Base-by-base conservation (phyloP, 2,888 invertebrate species). In the Mythimna lalbum region DNA sequence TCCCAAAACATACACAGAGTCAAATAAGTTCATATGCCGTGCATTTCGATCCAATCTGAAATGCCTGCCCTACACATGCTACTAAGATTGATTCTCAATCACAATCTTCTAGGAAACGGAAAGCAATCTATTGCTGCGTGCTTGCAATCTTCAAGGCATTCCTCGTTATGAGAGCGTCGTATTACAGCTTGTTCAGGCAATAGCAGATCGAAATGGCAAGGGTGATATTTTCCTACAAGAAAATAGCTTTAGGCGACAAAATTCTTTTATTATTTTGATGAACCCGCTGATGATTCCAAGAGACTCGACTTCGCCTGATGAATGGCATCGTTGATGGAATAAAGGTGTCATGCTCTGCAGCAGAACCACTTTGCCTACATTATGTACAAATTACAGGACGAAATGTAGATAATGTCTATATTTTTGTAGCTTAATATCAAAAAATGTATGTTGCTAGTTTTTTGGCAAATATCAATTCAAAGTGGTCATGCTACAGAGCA, bases 51-150 rank as follows among this genome's bases (percentile, higher is more conserved):
- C n/a, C 17, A 62, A 56, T 62, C 23, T 23, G 53, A 62, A 63
- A 52, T 66, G 50, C 53, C 33, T 76, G 43, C 36, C 53, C 27
- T 27, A 63, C 57, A 74, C 39, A 62, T 77, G 62, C 36, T 59
- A 56, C 57, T 55, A 52, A 50, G 62, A 68, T 76, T 68, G 64
- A 79, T 68, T 79, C 79, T 68, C 79, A 67, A 76, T 79, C 72
- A 59, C 31, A 78, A 60, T 60, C 55, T 69, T 60, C 56, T 60
- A 72, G 59, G 67, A 55, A 68, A 68, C 64, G 72, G 57, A 71
- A 68, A 76, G 72, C 79, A 79, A 79, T 79, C 71, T 78, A 69
- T 50, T 64, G 57, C 79, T 72, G 62, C 64, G 71, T 75, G 76
- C 63, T 63, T 71, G 75, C 71, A 78, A 78, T 79, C 64, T 76